Evolutionary conservation across 2,888 invertebrate species (phyloP).

Genomic region (Blastobasis lacticolella): DNA sequence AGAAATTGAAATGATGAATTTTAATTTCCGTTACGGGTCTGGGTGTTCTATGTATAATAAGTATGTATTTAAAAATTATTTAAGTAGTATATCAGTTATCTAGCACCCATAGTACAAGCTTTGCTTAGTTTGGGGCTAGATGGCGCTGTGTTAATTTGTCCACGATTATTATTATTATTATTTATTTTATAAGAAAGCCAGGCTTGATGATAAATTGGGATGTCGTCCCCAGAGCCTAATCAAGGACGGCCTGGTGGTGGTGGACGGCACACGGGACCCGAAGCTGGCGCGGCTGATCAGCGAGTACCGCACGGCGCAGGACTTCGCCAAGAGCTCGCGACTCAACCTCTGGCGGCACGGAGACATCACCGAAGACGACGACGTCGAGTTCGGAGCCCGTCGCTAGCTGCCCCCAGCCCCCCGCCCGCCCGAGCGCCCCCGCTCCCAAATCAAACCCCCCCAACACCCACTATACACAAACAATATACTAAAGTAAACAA

Average conservation of each 20-base stretch:
- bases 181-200: no score
- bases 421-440: slow-evolving; percentile 35
- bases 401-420: slow-evolving; percentile 45
- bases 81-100: no score
- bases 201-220: no score
- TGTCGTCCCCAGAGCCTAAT: slow-evolving; percentile 78
- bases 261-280: slow-evolving; percentile 86
- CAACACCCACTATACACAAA: slow-evolving; percentile 32
- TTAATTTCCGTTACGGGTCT: no score
- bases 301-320: slow-evolving; percentile 90
- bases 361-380: slow-evolving; percentile 97
- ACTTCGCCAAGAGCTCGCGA: slow-evolving; percentile 88
- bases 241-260: slow-evolving; percentile 87
- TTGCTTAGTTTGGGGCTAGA: no score
- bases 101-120: no score
- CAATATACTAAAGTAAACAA: slow-evolving; percentile 5
- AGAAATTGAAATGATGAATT: no score
- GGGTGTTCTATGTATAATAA: no score
- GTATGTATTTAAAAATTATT: no score
- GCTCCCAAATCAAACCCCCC: slow-evolving; percentile 36
- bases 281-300: slow-evolving; percentile 84
- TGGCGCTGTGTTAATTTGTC: no score
- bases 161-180: no score
- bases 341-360: slow-evolving; percentile 98
- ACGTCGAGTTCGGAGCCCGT: slow-evolving; percentile 69